A percentile compares a stretch with the other conserved stretches of the same genome.
Evolutionary conservation across 2,797 vertebrate genomes (phyloP).

Genomic region (Acanthurus tractus): DNA sequence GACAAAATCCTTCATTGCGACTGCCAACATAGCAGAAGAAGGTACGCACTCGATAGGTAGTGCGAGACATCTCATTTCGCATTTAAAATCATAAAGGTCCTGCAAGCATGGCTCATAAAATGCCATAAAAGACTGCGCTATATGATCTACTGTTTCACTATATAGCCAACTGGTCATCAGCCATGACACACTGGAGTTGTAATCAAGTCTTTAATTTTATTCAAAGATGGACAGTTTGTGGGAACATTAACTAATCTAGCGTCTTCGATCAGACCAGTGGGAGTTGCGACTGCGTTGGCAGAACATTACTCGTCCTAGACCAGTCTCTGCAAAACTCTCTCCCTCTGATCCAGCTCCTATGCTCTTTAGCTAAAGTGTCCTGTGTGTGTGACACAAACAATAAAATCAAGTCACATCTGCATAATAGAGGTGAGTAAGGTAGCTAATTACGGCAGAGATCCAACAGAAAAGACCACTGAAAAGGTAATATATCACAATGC

Average conservation of each 20-base stretch:
- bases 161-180: constrained; percentile 26
- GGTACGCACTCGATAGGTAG: constrained; percentile 13
- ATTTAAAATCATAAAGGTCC: constrained; percentile 32
- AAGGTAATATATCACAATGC: constrained; percentile 40
- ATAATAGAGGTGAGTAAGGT: constrained; percentile 38
- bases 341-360: neutral
- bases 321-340: constrained; percentile 10
- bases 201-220: constrained; percentile 43
- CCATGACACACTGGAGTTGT: constrained; percentile 13
- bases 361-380: constrained; percentile 26
- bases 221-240: constrained; percentile 46
- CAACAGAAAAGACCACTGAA: constrained; percentile 21
- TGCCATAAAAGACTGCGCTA: neutral
- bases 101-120: constrained; percentile 18
- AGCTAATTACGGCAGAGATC: constrained; percentile 52
- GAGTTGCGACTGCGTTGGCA: constrained; percentile 19
- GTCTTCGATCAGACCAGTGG: constrained; percentile 28
- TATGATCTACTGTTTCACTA: constrained; percentile 39
- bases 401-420: constrained; percentile 38
- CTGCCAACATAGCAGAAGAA: constrained; percentile 40
- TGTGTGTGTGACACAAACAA: constrained; percentile 31
- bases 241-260: constrained; percentile 35
- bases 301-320: constrained; percentile 30
- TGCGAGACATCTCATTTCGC: constrained; percentile 1
- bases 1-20: constrained; percentile 39